phyloP scores from a whole-genome alignment of 1,140 invertebrate genomes.

The Aphis craccivora region DNA sequence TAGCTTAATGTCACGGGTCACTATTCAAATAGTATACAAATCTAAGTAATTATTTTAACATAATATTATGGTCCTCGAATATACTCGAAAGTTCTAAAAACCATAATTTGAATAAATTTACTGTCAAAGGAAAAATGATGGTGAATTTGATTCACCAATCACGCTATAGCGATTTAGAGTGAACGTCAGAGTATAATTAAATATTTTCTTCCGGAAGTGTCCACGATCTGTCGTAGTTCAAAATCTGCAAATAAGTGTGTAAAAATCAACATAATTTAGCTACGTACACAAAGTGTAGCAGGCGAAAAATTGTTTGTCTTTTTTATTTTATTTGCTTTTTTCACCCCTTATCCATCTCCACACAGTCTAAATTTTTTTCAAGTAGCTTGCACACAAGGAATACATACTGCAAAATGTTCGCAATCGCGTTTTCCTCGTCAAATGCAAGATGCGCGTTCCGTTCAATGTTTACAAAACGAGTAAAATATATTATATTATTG shows the following conservation, averaged over 20 bases:
- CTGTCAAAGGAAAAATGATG: no score
- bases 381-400: background rate
- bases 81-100: no score
- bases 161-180: background rate
- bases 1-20: no score
- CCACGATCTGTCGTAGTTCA: background rate
- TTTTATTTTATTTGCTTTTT: background rate
- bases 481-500: constrained; percentile 3
- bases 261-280: background rate
- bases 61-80: no score
- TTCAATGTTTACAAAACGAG: background rate
- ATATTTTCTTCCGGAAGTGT: background rate
- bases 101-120: no score
- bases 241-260: background rate
- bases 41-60: no score
- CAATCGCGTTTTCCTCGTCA: background rate
- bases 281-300: background rate
- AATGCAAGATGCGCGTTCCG: background rate
- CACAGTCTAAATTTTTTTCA: background rate
- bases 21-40: no score
- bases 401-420: background rate
- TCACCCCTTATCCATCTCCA: no score
- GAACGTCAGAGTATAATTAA: background rate
- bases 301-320: background rate
- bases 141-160: background rate